Base-by-base conservation (phyloP, 2,888 invertebrate genomes). In the Acronicta psi region DNA sequence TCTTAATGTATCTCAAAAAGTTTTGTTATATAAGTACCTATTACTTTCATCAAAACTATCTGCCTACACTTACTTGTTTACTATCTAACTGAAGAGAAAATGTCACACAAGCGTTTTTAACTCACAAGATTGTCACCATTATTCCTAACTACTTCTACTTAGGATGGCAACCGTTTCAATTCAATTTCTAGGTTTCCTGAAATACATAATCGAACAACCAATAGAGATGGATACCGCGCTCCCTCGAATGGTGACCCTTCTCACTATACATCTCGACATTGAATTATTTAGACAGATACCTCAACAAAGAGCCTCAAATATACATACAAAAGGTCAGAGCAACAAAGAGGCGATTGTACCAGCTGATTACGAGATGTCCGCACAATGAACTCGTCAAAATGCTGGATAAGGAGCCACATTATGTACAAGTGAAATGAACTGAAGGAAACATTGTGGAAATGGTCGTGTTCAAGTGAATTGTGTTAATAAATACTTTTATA, bases 281-380 rank as follows among this genome's bases (percentile, higher is more conserved):
- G 79, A 81, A 76, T 81, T 81, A 81, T 81, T 80, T 80, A 80
- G 76, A 77, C 69, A 72, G 76, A 76, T 80, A 73, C 73, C 61
- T 66, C 68, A 66, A 75, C 76, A 80, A 77, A 76, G 60, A 59
- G 60, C 71, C 66, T 68, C 68, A 77, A 75, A 77, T 71, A 65
- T 60, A 74, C 68, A 75, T 68, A 75, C 72, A 77, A 75, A 75
- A 71, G 75, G 75, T 74, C 77, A 59, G 52, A 54, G 38, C 67
- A 59, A 77, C 75, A 77, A 77, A 74, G 74, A 63, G 20, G 53
- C 44, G 75, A 75, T 75, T 55, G 75, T 55, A 55, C 34, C 46
- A 38, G 38, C 59, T 60, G 77, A 77, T 77, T 68, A 59, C 51
- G 57, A 47, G 44, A 40, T 55, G 41, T 43, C 59, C 60, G 42